Base-by-base conservation (phyloP, 2,888 invertebrate species). In the Drosophila koepferae region DNA sequence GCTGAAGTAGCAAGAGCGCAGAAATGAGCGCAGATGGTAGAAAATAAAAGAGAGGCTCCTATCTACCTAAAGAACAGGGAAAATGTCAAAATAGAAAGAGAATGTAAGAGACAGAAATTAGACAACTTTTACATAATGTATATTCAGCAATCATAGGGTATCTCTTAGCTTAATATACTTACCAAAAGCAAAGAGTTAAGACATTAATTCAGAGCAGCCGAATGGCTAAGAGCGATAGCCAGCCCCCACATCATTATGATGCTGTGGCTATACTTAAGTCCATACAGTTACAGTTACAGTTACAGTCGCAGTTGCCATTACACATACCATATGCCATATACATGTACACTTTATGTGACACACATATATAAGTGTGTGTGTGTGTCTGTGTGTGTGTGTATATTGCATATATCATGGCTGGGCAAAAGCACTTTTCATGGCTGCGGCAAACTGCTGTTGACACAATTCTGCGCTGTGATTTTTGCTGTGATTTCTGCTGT, bases 391-490 rank as follows among this genome's bases (percentile, higher is more conserved):
- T 20, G 36, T 20, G 51, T 71, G 28, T 48, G 38, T 61, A 40
- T 59, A 58, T 77, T 72, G 73, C 60, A 54, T 44, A 68, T 66
- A 73, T 56, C 40, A 28, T 40, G 40, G 77, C 55, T 51, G 44
- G 59, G 51, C 44, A 66, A 51, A 73, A 65, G 65, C 36, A 63
- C 63, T 70, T 66, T 66, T 64, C 69, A 71, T 65, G 65, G 54
- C 54, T 63, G 84, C 48, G 31, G 63, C 61, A 49, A 53, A 60
- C 58, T 73, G 60, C 68, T 86, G 90, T 86, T 89, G 86, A 87
- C 86, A 86, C 82, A 89, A 79, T 86, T 86, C 59, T 63, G 65
- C 64, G 49, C 58, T 62, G 81, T 63, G 75, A 77, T 75, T 77
- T 74, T 61, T 66, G 51, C 58, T 62, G 81, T 63, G 75, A 77